Conservation (phyloP, 2,113 vertebrate species). For the Clarias macrocephalus region DNA sequence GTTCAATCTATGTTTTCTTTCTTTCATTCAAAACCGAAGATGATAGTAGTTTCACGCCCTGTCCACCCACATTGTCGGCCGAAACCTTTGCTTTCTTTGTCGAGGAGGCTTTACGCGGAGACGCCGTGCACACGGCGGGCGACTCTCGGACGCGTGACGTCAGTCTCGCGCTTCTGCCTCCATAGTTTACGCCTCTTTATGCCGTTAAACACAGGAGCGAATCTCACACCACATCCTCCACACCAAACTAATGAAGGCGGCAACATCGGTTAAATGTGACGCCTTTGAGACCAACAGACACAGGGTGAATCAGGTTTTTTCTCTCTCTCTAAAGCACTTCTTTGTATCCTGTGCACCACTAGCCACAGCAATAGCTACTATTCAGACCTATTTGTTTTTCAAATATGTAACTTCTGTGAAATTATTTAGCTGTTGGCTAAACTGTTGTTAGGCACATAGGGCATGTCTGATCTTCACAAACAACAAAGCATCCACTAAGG, state of each 20-base stretch:
- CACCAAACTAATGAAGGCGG: constrained; percentile 67
- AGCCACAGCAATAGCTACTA: neutral
- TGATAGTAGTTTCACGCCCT: constrained; percentile 97
- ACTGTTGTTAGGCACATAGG: neutral
- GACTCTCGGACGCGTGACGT: constrained; percentile 76
- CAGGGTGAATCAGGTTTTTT: constrained; percentile 10
- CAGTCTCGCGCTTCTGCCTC: constrained; percentile 69
- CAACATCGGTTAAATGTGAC: constrained; percentile 19
- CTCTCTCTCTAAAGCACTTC: neutral
- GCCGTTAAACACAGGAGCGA: constrained; percentile 65
- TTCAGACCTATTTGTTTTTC: neutral
- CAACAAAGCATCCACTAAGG: neutral
- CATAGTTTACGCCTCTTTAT: constrained; percentile 72
- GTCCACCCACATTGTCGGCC: constrained; percentile 89
- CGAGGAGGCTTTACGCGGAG: constrained; percentile 78
- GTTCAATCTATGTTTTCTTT: constrained; percentile 98
- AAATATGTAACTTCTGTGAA: neutral
- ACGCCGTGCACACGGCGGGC: constrained; percentile 81
- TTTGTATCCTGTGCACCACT: constrained; percentile 12
- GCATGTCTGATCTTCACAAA: constrained; percentile 10
- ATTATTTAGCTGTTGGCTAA: neutral
- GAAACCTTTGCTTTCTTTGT: constrained; percentile 70
- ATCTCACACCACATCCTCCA: constrained; percentile 67
- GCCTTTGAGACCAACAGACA: constrained; percentile 22
- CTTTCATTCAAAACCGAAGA: constrained; percentile 94